Evolutionary conservation across 2,888 invertebrate genomes (phyloP).

Genomic region (Danaus chrysippus): DNA sequence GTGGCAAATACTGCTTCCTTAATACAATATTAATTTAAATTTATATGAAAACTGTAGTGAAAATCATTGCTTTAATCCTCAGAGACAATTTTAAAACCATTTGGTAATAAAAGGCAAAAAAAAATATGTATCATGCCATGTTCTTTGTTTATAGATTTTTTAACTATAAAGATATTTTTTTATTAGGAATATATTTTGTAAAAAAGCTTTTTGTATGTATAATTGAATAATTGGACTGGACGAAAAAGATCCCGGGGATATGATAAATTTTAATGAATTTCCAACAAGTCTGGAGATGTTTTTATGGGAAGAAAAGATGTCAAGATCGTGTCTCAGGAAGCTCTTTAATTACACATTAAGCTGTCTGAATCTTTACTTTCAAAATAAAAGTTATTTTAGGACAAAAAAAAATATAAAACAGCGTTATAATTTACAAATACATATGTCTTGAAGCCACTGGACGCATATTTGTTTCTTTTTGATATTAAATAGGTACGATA

Average conservation of each 20-base stretch:
- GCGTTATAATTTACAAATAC: background rate
- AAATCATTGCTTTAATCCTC: too few species aligned
- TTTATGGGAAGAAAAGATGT: background rate
- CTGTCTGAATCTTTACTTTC: background rate
- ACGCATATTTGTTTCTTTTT: too few species aligned
- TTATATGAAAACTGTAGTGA: too few species aligned
- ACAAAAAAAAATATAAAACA: background rate
- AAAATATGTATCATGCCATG: too few species aligned
- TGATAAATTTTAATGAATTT: background rate
- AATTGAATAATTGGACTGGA: background rate
- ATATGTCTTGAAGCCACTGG: background rate
- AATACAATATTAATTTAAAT: too few species aligned
- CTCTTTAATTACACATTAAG: background rate
- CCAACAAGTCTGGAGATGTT: background rate
- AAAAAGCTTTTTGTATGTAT: slow-evolving; percentile 2
- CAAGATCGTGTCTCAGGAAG: background rate
- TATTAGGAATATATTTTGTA: background rate
- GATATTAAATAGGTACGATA: too few species aligned
- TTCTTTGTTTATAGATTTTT: too few species aligned
- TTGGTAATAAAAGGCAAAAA: too few species aligned
- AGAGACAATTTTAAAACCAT: too few species aligned
- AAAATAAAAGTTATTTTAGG: background rate
- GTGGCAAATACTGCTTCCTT: too few species aligned
- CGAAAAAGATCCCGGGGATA: background rate
- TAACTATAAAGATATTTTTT: background rate